Conservation (phyloP, 2,888 invertebrate species). For the Ecliptopera silaceata region DNA sequence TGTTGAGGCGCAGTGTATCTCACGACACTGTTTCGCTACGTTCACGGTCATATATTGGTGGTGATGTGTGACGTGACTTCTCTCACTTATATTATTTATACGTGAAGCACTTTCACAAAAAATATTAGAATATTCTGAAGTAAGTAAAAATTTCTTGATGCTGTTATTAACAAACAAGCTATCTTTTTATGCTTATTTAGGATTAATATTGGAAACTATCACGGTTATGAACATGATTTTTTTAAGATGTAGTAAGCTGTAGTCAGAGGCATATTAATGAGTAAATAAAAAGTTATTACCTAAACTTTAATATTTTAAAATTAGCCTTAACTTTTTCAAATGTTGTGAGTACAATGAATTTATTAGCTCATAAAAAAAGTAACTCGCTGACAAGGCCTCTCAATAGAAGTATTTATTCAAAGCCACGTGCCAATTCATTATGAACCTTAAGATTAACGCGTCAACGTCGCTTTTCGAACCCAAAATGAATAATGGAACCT, state of each 20-base stretch:
- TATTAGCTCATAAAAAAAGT: conserved; percentile 15
- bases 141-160: too few species aligned
- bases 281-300: too few species aligned
- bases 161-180: too few species aligned
- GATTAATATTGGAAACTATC: too few species aligned
- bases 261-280: too few species aligned
- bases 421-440: conserved; percentile 32
- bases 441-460: conserved; percentile 30
- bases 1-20: too few species aligned
- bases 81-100: conserved; percentile 1
- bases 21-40: too few species aligned
- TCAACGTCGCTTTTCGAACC: conserved; percentile 29
- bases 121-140: too few species aligned
- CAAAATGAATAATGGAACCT: conserved; percentile 41
- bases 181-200: too few species aligned
- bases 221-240: too few species aligned
- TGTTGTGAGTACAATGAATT: not conserved
- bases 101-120: conserved; percentile 1
- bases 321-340: not conserved
- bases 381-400: conserved; percentile 25
- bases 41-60: not conserved
- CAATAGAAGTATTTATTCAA: conserved; percentile 27
- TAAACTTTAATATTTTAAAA: too few species aligned
- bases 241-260: too few species aligned
- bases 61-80: conserved; percentile 6